phyloP scores from a whole-genome alignment of 2,888 invertebrate genomes.

The Metopia argyrocephala region DNA sequence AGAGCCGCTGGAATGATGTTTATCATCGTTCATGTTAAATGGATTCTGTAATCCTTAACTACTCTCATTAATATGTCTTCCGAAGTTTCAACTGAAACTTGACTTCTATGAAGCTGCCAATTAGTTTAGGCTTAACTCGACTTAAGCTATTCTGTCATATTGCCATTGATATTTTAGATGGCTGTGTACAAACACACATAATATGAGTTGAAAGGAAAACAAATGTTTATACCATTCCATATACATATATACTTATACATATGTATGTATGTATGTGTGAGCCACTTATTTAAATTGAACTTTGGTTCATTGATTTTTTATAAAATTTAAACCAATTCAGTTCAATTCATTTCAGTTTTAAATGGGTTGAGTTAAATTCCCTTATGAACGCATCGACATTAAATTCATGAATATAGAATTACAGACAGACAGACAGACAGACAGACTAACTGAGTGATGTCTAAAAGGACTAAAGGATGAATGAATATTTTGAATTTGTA shows the following conservation, averaged over 20 bases:
- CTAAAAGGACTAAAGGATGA: conserved; percentile 9
- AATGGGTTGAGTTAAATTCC: conserved; percentile 12
- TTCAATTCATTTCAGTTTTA: conserved; percentile 35
- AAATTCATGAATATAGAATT: conserved; percentile 35
- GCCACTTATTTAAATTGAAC: conserved; percentile 58
- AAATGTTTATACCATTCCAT: too few species aligned
- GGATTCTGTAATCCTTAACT: too few species aligned
- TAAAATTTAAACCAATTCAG: conserved; percentile 48
- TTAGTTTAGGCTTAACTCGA: too few species aligned
- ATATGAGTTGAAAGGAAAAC: neutral
- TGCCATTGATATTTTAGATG: too few species aligned
- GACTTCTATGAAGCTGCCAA: too few species aligned
- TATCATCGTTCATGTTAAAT: too few species aligned
- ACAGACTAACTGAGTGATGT: conserved; percentile 9
- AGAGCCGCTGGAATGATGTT: too few species aligned
- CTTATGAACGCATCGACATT: conserved; percentile 53
- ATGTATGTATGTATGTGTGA: conserved; percentile 30
- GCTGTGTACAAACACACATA: too few species aligned
- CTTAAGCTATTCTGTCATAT: too few species aligned
- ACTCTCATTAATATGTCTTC: too few species aligned
- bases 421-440: conserved; percentile 30
- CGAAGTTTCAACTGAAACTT: too few species aligned
- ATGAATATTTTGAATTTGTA: neutral
- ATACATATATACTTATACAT: conserved; percentile 9
- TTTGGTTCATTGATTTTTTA: conserved; percentile 59